Percentiles rank a stretch among this genome's conserved stretches.
phyloP scores from a whole-genome alignment of 1,140 invertebrate genomes.

The Hesperophylax magnus region DNA sequence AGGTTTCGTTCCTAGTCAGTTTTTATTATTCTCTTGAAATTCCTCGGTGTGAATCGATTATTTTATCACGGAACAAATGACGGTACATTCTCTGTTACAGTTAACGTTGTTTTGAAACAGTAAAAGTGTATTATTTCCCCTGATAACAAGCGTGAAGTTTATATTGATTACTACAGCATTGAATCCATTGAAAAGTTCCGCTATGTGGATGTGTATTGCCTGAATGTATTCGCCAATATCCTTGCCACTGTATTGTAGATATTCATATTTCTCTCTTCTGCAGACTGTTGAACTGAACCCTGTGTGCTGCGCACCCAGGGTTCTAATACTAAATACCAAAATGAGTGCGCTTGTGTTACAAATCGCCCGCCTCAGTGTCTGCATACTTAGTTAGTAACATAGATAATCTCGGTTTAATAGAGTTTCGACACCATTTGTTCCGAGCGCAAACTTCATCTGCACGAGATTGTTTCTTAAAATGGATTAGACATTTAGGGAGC shows the following conservation, averaged over 20 bases:
- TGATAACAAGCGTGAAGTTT: too few relatives aligned
- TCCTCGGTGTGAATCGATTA: neutral
- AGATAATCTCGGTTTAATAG: constrained; percentile 23
- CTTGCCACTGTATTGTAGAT: neutral
- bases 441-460: neutral
- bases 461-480: neutral
- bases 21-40: neutral
- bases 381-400: neutral
- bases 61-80: neutral
- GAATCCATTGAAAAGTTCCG: too few relatives aligned
- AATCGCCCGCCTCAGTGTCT: constrained; percentile 15
- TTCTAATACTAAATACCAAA: neutral
- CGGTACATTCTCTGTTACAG: constrained; percentile 6
- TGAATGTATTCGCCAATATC: too few relatives aligned
- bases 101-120: neutral
- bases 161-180: too few relatives aligned
- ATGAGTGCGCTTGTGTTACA: neutral
- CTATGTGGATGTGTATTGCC: too few relatives aligned
- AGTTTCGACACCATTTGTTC: constrained; percentile 12
- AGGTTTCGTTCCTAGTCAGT: neutral
- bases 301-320: neutral
- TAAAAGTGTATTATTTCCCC: too few relatives aligned
- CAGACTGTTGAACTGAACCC: constrained; percentile 1
- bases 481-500: neutral
- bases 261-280: neutral